These are phyloP conservation scores for Heterodera filipjevi DNA, from an alignment of 2,888 invertebrate genomes.

Conservation along the genomic window DNA sequence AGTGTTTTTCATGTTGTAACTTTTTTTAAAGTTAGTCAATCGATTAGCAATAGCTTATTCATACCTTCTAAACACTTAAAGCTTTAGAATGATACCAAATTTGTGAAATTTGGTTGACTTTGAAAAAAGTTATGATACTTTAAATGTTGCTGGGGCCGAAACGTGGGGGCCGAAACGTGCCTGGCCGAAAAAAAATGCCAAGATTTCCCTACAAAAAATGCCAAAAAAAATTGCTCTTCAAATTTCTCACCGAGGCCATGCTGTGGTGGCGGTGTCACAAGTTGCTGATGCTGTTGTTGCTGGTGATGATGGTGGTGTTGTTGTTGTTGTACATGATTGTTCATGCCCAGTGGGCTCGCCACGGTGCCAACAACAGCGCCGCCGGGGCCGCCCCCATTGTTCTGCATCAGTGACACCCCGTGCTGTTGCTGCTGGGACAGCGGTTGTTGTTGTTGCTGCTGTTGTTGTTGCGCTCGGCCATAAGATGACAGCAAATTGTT, in stretches of 20 bases:
- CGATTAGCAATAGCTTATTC: too few relatives aligned
- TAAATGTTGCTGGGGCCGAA: too few relatives aligned
- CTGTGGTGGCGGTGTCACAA: background rate
- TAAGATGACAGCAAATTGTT: constrained; percentile 32
- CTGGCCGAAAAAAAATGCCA: too few relatives aligned
- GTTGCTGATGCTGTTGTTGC: constrained; percentile 1
- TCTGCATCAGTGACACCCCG: background rate
- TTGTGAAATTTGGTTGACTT: too few relatives aligned
- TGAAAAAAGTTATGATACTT: too few relatives aligned
- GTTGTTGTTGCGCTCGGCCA: constrained; percentile 19
- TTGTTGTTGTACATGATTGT: background rate
- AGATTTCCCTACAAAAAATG: too few relatives aligned
- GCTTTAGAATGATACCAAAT: too few relatives aligned
- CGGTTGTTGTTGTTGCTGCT: constrained; percentile 19
- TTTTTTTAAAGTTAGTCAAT: too few relatives aligned
- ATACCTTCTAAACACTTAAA: too few relatives aligned
- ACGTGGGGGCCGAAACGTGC: too few relatives aligned
- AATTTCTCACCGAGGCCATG: background rate
- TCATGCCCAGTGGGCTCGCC: constrained; percentile 11
- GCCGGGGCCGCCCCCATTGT: background rate
- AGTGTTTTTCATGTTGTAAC: too few relatives aligned
- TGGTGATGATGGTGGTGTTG: background rate
- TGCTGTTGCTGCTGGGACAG: constrained; percentile 20
- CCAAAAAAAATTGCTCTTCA: too few relatives aligned
- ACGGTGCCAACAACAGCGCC: background rate